Base-by-base conservation (phyloP, 2,113 vertebrate genomes). In the Varanus komodoensis region DNA sequence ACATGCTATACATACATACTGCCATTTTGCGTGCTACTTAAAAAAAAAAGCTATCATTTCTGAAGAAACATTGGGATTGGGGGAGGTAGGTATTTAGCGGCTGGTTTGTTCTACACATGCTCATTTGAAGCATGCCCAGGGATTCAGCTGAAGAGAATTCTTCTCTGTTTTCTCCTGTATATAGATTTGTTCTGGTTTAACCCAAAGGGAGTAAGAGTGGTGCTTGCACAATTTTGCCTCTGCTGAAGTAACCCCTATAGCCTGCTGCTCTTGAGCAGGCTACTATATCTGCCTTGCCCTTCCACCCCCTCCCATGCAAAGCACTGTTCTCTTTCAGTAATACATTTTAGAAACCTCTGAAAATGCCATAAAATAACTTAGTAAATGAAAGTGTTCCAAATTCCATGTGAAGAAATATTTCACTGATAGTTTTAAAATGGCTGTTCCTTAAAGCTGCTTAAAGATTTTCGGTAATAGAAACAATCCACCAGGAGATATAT, bases 361-460 rank as follows among this genome's bases (percentile, higher is more conserved):
- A 74, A 85, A 86, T 89, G 79, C 67, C 2, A 15, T 82, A 54
- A 90, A 89, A 25, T 38, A 89, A 3, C 61, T 69, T 75, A 7
- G 19, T 84, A 90, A 89, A 48, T 52, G 52, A 57, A 5, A 92
- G 27, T 87, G 88, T 68, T 9, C 50, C 25, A 48, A 1, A 1
- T 8, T 93, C 85, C 82, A 89, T 17, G 84, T 15, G 88, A 78
- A 34, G 32, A 50, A 14, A 84, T 77, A 32, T 38, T 83, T 83
- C 86, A 83, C n/a, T 87, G 57, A 54, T 15, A 64, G 34, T 83
- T 89, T 71, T 91, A 89, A 86, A 91, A 87, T 80, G 83, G 32
- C 27, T 88, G 54, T 3, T 84, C 68, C 79, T 86, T 91, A 75
- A 91, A 89, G 21, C 81, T 92, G 6, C 77, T 89, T 84, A 84